Base-by-base conservation (phyloP, 2,797 vertebrate species). In the Coregonus suidteri region DNA sequence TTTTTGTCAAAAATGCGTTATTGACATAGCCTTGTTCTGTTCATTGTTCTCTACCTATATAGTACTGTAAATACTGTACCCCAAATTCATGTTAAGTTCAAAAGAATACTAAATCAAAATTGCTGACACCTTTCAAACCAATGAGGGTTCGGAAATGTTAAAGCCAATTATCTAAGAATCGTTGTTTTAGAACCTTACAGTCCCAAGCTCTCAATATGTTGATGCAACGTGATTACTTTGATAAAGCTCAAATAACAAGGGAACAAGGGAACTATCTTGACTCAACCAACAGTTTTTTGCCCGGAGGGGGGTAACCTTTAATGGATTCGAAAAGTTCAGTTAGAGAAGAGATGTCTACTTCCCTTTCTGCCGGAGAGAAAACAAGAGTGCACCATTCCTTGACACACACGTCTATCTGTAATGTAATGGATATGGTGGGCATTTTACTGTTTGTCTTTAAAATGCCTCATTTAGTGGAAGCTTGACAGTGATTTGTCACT, bases 401-500 rank as follows among this genome's bases (percentile, higher is more conserved):
- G 78, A 73, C 72, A 78, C 62, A 20, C 72, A 79, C 37, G 30
- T 76, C 70, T 65, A 52, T 74, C 54, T 67, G 51, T 75, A 79
- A 79, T 47, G 64, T 76, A 79, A 78, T 62, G 64, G 77, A 77
- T 75, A 68, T 13, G 37, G 51, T 56, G 69, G 14, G 37, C 67
- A 77, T 85, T 83, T 76, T 69, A 81, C 16, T 78, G 79, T 83
- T 79, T 78, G 75, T 75, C 75, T 82, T 87, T 77, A 82, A 87
- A 87, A 79, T 75, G 77, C 76, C 83, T 85, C 79, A 59, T 83
- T 83, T 84, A 87, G 87, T 85, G 75, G 76, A 83, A 81, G 85
- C 78, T 86, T 79, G 78, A 84, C 81, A 81, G 78, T 82, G 79
- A 87, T 89, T 87, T 85, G 84, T 84, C 85, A 83, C 74, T 67